Conservation (phyloP, 1,140 invertebrate species). For the Drosophila guanche region DNA sequence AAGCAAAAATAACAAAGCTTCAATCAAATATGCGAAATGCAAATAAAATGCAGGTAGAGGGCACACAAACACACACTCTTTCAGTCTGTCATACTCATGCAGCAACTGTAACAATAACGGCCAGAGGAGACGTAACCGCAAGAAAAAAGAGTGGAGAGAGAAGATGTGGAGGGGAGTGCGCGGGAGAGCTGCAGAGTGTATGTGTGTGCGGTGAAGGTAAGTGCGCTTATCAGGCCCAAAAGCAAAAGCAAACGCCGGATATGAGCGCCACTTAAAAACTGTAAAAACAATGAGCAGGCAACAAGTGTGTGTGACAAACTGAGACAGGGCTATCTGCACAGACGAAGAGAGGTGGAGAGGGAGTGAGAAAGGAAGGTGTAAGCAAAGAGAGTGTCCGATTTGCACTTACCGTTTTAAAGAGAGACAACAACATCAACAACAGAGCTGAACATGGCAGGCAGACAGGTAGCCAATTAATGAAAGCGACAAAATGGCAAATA, state of each 20-base stretch:
- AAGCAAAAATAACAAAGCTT: constrained; percentile 22
- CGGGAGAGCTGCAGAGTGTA: constrained; percentile 25
- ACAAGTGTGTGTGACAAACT: constrained; percentile 56
- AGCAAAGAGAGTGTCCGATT: constrained; percentile 32
- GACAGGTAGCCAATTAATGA: constrained; percentile 69
- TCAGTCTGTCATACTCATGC: background rate
- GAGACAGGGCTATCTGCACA: constrained; percentile 7
- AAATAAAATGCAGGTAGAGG: constrained; percentile 48
- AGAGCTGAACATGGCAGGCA: constrained; percentile 3
- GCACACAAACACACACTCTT: background rate
- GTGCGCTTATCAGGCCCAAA: constrained; percentile 54
- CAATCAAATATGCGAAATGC: constrained; percentile 46
- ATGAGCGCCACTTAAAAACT: constrained; percentile 80
- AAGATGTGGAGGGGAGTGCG: background rate
- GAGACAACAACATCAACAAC: constrained; percentile 6
- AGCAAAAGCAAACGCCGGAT: constrained; percentile 65
- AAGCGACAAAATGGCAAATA: constrained; percentile 79
- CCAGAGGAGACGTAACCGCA: constrained; percentile 8
- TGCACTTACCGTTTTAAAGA: constrained; percentile 54
- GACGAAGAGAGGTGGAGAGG: constrained; percentile 1
- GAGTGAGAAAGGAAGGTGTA: constrained; percentile 12
- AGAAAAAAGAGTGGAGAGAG: constrained; percentile 36
- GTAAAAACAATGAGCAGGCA: constrained; percentile 77
- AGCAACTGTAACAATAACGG: constrained; percentile 46
- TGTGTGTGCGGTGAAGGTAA: constrained; percentile 42